Base-by-base conservation (phyloP, 2,888 invertebrate species). In the Stenoptilia bipunctidactyla region DNA sequence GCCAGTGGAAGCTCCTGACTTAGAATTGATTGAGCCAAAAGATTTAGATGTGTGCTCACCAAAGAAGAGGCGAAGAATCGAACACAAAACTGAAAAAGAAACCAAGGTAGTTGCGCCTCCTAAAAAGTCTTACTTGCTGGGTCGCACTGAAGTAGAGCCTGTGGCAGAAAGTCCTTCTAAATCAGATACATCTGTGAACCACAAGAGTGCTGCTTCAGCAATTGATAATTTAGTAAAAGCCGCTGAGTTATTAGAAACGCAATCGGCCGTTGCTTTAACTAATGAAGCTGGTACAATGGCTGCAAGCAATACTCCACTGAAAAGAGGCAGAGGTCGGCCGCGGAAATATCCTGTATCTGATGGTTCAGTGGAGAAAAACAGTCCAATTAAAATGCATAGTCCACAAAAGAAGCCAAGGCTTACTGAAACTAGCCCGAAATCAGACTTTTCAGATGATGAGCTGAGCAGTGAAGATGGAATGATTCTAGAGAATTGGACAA, bases 141-240 rank as follows among this genome's bases (percentile, higher is more conserved):
- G 73, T 38, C 65, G 74, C 37, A 44, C 54, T 14, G 50, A 45
- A 34, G 42, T 45, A 13, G 63, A 62, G 1, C 66, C 70, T 35
- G 5, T 13, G 38, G 13, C 37, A 41, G 40, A 15, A 25, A 41
- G 10, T 53, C 52, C 36, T n/a, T 49, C 13, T 46, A 51, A 41
- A 58, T 66, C 40, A 14, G 54, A 50, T 41, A 54, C 33, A 66
- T 51, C 51, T 13, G 44, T 56, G 33, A 47, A 52, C 15, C 67
- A 61, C 42, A 62, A 63, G 27, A 58, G 66, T 51, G 44, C 72
- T 3, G 73, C 69, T 38, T 72, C 73, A n/a, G 79, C 82, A 10
- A 72, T 83, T 35, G 82, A 83, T 49, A 82, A 60, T 53, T 65
- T 83, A 40, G 83, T 82, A 0, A 80, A 79, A 64, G 83, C 82